These are phyloP conservation scores for Eristalis intricaria DNA, from an alignment of 2,888 invertebrate genomes.

Conservation along the genomic window DNA sequence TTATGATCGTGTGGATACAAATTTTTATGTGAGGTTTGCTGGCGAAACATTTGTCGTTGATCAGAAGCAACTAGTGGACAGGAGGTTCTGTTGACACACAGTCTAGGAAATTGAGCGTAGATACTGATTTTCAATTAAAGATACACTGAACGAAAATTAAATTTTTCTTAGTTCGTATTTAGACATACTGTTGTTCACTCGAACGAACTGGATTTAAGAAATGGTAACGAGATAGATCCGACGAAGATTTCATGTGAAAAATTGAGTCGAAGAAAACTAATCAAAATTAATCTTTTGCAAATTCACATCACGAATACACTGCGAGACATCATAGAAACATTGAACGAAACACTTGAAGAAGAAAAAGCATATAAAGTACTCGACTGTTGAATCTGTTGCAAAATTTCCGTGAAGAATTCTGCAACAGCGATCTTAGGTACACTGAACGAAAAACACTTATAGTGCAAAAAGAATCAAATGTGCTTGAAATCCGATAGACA, in stretches of 20 bases:
- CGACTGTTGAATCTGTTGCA: too few relatives aligned
- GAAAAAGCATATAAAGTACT: not conserved
- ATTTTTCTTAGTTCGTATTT: not conserved
- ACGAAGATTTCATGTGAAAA: not conserved
- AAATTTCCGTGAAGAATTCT: not conserved
- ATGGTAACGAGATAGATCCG: not conserved
- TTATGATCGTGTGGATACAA: not conserved
- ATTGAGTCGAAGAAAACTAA: not conserved
- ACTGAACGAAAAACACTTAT: not conserved
- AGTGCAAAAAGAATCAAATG: not conserved
- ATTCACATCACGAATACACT: not conserved
- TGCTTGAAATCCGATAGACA: not conserved
- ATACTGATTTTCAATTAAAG: not conserved
- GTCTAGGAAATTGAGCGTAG: not conserved
- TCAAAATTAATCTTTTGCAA: not conserved
- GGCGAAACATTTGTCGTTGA: not conserved
- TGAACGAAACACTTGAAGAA: not conserved
- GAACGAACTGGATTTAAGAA: not conserved
- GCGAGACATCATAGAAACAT: not conserved
- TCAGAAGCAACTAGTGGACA: not conserved
- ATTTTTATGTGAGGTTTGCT: not conserved
- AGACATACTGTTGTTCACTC: not conserved
- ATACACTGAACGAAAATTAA: conserved; percentile 25
- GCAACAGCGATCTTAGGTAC: not conserved
- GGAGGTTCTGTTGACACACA: not conserved